Conservation (phyloP, 2,888 invertebrate species). For the Patella ulyssiponensis region DNA sequence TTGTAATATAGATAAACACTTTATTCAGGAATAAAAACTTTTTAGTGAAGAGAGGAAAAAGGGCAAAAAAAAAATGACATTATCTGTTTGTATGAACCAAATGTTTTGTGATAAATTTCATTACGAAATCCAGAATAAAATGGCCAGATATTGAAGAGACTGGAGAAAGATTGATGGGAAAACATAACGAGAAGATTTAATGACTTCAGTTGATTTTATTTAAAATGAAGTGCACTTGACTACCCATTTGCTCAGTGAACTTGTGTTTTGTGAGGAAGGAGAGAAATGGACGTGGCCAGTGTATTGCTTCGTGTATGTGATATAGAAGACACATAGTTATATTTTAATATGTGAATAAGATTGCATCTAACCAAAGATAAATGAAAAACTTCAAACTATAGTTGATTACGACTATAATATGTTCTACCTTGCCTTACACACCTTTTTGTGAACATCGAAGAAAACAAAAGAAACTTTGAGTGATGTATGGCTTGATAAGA, state of each 20-base stretch:
- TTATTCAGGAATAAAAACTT: no score
- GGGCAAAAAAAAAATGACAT: no score
- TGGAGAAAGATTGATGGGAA: no score
- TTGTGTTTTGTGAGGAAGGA: not conserved
- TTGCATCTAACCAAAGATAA: constrained; percentile 8
- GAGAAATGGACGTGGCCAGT: no score
- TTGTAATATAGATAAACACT: no score
- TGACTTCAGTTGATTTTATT: constrained; percentile 1
- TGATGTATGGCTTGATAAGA: not conserved
- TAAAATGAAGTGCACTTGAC: constrained; percentile 8
- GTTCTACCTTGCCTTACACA: constrained; percentile 7
- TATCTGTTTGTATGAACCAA: no score
- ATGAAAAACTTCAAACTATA: not conserved
- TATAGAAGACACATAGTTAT: not conserved
- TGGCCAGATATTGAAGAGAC: no score
- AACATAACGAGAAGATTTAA: no score
- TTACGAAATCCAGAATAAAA: no score
- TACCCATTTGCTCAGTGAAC: constrained; percentile 7
- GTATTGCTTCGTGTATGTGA: not conserved
- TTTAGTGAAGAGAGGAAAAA: no score
- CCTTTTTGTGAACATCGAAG: constrained; percentile 7
- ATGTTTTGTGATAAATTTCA: no score
- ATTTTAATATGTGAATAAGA: not conserved
- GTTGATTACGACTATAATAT: not conserved
- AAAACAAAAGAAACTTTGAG: not conserved